Percentiles rank a stretch among this genome's conserved stretches.
Evolutionary conservation across 2,113 vertebrate species (phyloP).

Genomic region (Heteronetta atricapilla): DNA sequence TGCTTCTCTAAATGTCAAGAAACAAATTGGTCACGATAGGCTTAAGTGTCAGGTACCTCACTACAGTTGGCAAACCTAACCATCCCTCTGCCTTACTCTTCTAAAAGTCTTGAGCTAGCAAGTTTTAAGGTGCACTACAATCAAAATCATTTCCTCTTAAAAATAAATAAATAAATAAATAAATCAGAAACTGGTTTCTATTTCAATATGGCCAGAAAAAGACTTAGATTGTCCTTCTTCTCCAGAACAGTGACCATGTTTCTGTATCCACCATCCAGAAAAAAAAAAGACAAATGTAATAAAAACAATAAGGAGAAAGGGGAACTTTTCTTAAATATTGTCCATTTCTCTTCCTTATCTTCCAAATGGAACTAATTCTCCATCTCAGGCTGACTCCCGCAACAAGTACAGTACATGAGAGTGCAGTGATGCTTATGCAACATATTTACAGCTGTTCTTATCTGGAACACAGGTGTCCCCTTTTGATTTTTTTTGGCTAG

Average conservation of each 20-base stretch:
- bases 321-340: background rate
- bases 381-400: background rate
- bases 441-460: background rate
- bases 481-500: conserved; percentile 15
- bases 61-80: background rate
- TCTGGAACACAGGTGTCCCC: conserved; percentile 34
- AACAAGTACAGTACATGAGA: background rate
- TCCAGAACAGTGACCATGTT: background rate
- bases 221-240: background rate
- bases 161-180: background rate
- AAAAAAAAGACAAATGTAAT: background rate
- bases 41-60: background rate
- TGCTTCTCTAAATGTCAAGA: background rate
- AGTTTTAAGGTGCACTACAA: background rate
- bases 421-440: background rate
- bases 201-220: background rate
- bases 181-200: background rate
- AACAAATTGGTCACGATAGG: background rate
- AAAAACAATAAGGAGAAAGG: background rate
- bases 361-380: background rate
- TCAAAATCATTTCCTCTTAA: background rate
- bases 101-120: background rate
- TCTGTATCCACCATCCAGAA: background rate
- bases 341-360: background rate
- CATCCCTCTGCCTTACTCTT: background rate